These are phyloP conservation scores for Tetropium fuscum DNA, from an alignment of 2,888 invertebrate species.

Conservation along the genomic window DNA sequence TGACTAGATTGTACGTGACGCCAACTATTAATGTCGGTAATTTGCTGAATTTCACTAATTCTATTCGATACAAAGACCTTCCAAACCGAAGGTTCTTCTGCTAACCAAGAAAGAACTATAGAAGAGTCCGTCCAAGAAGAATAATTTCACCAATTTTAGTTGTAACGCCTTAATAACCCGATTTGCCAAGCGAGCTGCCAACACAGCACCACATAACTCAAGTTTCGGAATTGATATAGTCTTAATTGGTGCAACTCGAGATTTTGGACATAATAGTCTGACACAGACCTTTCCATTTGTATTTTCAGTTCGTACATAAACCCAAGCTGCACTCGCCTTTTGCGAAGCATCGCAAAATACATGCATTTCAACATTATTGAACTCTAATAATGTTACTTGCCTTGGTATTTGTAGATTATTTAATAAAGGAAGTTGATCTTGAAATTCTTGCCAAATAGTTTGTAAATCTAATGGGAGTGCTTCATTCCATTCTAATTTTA, in stretches of 20 bases:
- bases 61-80: constrained; percentile 1
- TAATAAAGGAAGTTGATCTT: not conserved
- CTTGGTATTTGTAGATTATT: constrained; percentile 9
- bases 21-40: constrained; percentile 2
- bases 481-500: constrained; percentile 5
- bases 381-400: not conserved
- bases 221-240: constrained; percentile 1
- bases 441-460: not conserved
- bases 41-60: not conserved
- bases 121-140: not conserved
- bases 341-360: not conserved
- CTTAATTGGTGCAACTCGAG: constrained; percentile 3
- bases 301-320: not conserved
- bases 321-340: not conserved
- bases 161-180: not conserved
- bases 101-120: constrained; percentile 10
- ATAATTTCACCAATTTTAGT: too few relatives aligned
- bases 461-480: not conserved
- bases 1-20: not conserved
- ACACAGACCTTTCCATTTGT: not conserved
- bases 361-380: not conserved
- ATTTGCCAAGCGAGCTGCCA: not conserved
- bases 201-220: constrained; percentile 1
- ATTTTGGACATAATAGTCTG: not conserved
- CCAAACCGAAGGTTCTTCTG: not conserved